phyloP scores from a whole-genome alignment of 2,888 invertebrate species.

The Apamea crenata region DNA sequence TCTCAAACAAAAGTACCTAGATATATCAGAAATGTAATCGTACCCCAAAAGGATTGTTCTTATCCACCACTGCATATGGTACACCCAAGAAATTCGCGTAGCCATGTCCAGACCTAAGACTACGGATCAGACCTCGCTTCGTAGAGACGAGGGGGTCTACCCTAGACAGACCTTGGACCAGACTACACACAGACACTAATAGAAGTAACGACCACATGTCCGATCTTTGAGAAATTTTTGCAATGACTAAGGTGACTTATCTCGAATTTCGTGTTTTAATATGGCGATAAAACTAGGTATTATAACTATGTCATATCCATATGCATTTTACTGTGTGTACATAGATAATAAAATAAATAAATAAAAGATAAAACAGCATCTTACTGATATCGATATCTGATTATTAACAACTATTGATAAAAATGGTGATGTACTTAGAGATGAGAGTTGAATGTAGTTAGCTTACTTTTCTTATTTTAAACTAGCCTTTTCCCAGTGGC shows the following conservation, averaged over 20 bases:
- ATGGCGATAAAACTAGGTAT: too few relatives aligned
- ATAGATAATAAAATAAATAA: too few relatives aligned
- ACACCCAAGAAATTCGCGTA: slow-evolving; percentile 68
- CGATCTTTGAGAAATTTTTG: slow-evolving; percentile 7
- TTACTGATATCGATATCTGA: not conserved
- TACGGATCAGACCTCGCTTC: slow-evolving; percentile 62
- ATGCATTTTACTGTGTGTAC: too few relatives aligned
- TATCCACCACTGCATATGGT: slow-evolving; percentile 67
- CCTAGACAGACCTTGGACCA: slow-evolving; percentile 43
- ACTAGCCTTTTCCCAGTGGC: not conserved
- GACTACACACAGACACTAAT: slow-evolving; percentile 23
- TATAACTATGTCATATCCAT: too few relatives aligned
- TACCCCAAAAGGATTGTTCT: slow-evolving; percentile 67
- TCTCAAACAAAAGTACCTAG: too few relatives aligned
- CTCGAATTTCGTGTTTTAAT: not conserved
- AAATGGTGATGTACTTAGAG: not conserved
- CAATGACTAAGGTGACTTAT: not conserved
- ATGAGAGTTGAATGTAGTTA: not conserved
- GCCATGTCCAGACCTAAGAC: slow-evolving; percentile 57
- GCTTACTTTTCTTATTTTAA: not conserved
- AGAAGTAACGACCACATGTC: slow-evolving; percentile 32
- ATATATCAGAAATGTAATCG: not conserved
- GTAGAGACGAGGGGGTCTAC: slow-evolving; percentile 65
- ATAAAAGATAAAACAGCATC: slow-evolving; percentile 23
- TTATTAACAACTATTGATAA: slow-evolving; percentile 6